Evolutionary conservation across 2,888 invertebrate species (phyloP).

Genomic region (Acanthosepion pharaonis): DNA sequence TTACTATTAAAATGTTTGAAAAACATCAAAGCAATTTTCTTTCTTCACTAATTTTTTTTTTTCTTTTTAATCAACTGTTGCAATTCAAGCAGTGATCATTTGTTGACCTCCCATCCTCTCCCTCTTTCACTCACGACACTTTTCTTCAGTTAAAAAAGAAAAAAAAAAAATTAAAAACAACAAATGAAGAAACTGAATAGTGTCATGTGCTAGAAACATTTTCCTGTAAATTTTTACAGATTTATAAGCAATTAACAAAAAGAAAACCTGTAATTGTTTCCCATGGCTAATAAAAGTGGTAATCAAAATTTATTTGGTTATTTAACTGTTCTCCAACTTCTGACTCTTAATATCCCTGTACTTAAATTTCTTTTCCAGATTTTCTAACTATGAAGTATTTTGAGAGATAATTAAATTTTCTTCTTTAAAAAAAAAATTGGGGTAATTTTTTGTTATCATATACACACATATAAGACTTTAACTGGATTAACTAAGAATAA

Average conservation of each 20-base stretch:
- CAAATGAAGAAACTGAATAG: not conserved
- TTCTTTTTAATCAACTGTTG: not conserved
- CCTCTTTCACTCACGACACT: not conserved
- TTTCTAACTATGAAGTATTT: not conserved
- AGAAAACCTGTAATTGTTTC: not conserved
- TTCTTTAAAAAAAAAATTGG: too few relatives aligned
- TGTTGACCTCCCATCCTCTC: not conserved
- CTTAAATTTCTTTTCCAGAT: not conserved
- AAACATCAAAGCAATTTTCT: constrained; percentile 14
- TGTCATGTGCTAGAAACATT: not conserved
- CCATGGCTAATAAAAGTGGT: not conserved
- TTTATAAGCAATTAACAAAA: not conserved
- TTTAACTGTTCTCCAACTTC: too few relatives aligned
- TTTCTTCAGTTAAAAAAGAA: not conserved
- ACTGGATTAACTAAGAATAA: too few relatives aligned
- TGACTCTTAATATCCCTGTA: too few relatives aligned
- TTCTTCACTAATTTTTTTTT: not conserved
- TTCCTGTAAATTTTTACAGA: not conserved
- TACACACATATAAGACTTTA: too few relatives aligned
- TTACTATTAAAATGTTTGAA: constrained; percentile 33
- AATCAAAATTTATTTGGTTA: not conserved
- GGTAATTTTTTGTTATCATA: too few relatives aligned
- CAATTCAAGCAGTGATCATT: not conserved
- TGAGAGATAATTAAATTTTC: too few relatives aligned
- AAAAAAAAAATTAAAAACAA: not conserved